These are phyloP conservation scores for Pluvianellus socialis DNA, from an alignment of 2,113 vertebrate genomes.

Conservation along the genomic window DNA sequence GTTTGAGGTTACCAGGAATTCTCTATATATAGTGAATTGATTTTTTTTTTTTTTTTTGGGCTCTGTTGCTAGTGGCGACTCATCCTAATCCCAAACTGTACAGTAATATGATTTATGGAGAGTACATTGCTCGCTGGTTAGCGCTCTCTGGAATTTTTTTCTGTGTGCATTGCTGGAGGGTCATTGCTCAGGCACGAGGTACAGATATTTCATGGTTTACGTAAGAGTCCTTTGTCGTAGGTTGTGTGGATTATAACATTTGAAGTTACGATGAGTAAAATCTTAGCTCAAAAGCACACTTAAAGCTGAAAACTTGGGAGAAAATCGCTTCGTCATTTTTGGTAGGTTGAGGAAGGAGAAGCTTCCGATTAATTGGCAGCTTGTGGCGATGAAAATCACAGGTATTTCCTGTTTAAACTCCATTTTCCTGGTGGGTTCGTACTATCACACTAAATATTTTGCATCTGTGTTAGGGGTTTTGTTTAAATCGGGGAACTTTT, in stretches of 20 bases:
- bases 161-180: neutral
- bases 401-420: neutral
- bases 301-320: neutral
- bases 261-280: neutral
- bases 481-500: neutral
- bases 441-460: neutral
- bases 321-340: neutral
- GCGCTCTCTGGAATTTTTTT: neutral
- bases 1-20: neutral
- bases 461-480: neutral
- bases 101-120: constrained; percentile 10
- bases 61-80: constrained; percentile 63
- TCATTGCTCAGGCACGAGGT: neutral
- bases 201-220: neutral
- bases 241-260: neutral
- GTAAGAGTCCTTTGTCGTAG: neutral
- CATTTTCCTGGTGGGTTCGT: neutral
- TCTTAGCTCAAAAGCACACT: neutral
- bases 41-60: neutral
- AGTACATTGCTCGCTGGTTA: neutral
- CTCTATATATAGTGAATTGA: constrained; percentile 17
- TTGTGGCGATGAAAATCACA: neutral
- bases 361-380: neutral
- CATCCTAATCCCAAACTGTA: constrained; percentile 49
- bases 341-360: neutral